Conservation (phyloP, 2,797 vertebrate genomes). For the Darevskia mixta region DNA sequence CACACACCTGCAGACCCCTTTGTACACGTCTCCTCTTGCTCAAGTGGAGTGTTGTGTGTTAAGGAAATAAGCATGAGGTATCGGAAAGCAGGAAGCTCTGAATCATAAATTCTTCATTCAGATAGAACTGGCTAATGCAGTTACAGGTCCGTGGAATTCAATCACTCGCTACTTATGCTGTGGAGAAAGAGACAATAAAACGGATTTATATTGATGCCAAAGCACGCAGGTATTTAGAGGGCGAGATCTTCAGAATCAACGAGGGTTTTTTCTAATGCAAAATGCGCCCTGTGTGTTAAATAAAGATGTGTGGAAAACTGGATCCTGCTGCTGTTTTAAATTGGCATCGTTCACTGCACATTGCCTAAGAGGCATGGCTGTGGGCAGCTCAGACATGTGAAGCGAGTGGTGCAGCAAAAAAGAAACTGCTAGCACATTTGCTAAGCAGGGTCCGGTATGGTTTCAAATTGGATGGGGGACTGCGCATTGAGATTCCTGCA, state of each 20-base stretch:
- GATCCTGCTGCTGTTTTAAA: slow-evolving; percentile 27
- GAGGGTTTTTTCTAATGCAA: slow-evolving; percentile 36
- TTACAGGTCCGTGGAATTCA: slow-evolving; percentile 56
- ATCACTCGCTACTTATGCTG: slow-evolving; percentile 36
- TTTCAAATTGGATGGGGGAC: too few species aligned
- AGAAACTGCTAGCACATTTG: too few species aligned
- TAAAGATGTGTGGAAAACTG: slow-evolving; percentile 43
- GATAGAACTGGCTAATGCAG: slow-evolving; percentile 25
- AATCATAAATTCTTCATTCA: slow-evolving; percentile 50
- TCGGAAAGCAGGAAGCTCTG: slow-evolving; percentile 51
- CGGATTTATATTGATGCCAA: slow-evolving; percentile 30
- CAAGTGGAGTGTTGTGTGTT: not conserved
- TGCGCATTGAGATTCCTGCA: too few species aligned
- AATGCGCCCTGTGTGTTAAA: not conserved
- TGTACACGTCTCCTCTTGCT: not conserved
- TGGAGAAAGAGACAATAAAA: slow-evolving; percentile 45
- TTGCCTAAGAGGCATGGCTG: not conserved
- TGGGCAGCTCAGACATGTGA: not conserved
- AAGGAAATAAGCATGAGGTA: slow-evolving; percentile 9
- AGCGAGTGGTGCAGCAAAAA: not conserved
- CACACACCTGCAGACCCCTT: not conserved
- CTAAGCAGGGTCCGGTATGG: too few species aligned
- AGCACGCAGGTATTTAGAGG: slow-evolving; percentile 45
- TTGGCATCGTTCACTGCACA: not conserved
- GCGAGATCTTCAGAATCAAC: slow-evolving; percentile 36